Evolutionary conservation across 2,113 vertebrate species (phyloP).

Genomic region (Mastomys coucha): DNA sequence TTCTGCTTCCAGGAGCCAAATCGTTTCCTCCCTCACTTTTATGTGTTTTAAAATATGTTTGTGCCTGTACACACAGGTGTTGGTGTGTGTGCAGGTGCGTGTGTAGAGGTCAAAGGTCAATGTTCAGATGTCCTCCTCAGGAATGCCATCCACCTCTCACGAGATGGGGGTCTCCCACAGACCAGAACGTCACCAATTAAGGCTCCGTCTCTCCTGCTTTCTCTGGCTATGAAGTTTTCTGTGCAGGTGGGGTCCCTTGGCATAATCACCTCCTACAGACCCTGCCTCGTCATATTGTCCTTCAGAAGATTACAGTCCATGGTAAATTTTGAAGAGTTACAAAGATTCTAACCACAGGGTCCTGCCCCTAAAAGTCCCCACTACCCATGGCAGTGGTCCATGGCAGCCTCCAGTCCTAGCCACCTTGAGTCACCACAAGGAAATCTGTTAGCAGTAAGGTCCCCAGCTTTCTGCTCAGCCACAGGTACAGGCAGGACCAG

Average conservation of each 20-base stretch:
- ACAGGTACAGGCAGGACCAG: not conserved
- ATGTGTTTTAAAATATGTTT: not conserved
- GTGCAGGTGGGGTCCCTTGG: not conserved
- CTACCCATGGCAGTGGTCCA: not conserved
- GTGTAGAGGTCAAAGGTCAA: not conserved
- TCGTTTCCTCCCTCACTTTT: not conserved
- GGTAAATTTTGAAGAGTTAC: not conserved
- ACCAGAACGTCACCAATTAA: not conserved
- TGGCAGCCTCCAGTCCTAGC: not conserved
- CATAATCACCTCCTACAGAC: not conserved
- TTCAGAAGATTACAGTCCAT: not conserved
- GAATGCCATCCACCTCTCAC: too few relatives aligned
- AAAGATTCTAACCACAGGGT: not conserved
- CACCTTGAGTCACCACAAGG: not conserved
- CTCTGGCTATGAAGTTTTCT: not conserved
- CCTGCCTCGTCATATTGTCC: not conserved
- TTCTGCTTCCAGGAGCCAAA: not conserved
- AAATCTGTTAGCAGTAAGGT: accelerated
- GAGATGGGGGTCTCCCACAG: not conserved
- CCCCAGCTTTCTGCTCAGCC: not conserved
- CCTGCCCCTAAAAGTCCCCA: not conserved
- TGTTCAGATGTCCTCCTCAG: not conserved
- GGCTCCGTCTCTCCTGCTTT: not conserved
- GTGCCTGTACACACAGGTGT: not conserved
- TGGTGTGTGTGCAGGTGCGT: too few relatives aligned